Evolutionary conservation across 2,888 invertebrate genomes (phyloP).

Genomic region (Aspidiotus rigidus): DNA sequence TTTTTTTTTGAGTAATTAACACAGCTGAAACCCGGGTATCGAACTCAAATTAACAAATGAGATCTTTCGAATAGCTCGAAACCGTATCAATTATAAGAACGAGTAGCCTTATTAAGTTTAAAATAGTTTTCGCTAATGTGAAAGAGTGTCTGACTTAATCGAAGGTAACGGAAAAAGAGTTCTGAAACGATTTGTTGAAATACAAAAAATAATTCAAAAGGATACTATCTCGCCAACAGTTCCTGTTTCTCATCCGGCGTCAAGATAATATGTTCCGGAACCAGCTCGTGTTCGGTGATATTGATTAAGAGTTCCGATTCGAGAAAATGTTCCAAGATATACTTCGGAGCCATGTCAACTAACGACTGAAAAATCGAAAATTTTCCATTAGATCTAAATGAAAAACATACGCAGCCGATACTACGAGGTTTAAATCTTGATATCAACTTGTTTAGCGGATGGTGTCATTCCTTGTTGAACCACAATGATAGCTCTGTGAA

Average conservation of each 20-base stretch:
- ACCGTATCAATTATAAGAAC: no score
- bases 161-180: not conserved
- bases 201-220: slow-evolving; percentile 42
- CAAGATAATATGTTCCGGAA: slow-evolving; percentile 97
- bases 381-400: no score
- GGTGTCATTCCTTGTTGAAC: slow-evolving; percentile 99
- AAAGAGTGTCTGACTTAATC: no score
- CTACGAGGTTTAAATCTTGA: no score
- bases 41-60: no score
- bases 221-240: slow-evolving; percentile 83
- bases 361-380: slow-evolving; percentile 56
- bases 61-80: no score
- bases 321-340: slow-evolving; percentile 90
- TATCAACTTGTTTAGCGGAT: slow-evolving; percentile 70
- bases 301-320: slow-evolving; percentile 94
- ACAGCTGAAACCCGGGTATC: no score
- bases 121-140: no score
- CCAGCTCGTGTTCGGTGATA: slow-evolving; percentile 95
- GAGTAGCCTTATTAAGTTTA: no score
- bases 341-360: slow-evolving; percentile 98
- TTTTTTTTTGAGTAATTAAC: no score
- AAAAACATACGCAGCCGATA: no score
- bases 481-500: slow-evolving; percentile 93
- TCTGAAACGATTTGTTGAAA: not conserved
- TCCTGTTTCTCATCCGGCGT: slow-evolving; percentile 97